Percentiles rank a stretch among this genome's conserved stretches.
phyloP scores from a whole-genome alignment of 2,888 invertebrate genomes.

The Neocrepidodera transversa region DNA sequence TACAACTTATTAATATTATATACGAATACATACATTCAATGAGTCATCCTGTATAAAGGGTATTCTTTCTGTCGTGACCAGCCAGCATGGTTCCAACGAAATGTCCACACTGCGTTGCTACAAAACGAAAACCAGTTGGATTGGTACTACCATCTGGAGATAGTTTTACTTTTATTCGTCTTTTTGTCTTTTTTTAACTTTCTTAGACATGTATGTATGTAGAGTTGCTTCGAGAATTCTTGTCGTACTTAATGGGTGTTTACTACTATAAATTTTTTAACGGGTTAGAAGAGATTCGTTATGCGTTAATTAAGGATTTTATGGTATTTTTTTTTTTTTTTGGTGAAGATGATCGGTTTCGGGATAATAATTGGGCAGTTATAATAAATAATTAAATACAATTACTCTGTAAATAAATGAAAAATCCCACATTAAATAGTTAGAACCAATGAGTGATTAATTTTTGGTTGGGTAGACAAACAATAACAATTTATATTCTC shows the following conservation, averaged over 20 bases:
- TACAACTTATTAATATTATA: too few species aligned
- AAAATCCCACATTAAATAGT: too few species aligned
- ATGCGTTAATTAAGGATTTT: slow-evolving; percentile 7
- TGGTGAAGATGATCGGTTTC: background rate
- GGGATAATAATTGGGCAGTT: too few species aligned
- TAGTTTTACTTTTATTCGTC: slow-evolving; percentile 10
- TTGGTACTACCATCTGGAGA: slow-evolving; percentile 33
- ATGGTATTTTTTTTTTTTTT: background rate
- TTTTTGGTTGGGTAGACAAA: too few species aligned
- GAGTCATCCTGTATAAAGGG: slow-evolving; percentile 20
- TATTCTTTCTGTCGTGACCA: slow-evolving; percentile 40
- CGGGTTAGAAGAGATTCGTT: slow-evolving; percentile 5
- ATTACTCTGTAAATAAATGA: too few species aligned
- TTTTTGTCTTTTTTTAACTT: slow-evolving; percentile 15
- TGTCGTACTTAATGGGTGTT: slow-evolving; percentile 14
- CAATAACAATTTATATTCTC: too few species aligned
- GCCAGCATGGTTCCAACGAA: slow-evolving; percentile 46
- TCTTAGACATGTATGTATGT: slow-evolving; percentile 19
- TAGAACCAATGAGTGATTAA: too few species aligned
- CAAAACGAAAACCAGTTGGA: slow-evolving; percentile 34
- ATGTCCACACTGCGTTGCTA: slow-evolving; percentile 35
- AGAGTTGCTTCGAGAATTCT: slow-evolving; percentile 14
- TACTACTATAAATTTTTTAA: slow-evolving; percentile 19
- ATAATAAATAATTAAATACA: too few species aligned
- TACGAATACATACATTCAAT: too few species aligned